A percentile compares a stretch with the other conserved stretches of the same genome.
phyloP scores from a whole-genome alignment of 2,888 invertebrate species.

The Cheilosia urbana region DNA sequence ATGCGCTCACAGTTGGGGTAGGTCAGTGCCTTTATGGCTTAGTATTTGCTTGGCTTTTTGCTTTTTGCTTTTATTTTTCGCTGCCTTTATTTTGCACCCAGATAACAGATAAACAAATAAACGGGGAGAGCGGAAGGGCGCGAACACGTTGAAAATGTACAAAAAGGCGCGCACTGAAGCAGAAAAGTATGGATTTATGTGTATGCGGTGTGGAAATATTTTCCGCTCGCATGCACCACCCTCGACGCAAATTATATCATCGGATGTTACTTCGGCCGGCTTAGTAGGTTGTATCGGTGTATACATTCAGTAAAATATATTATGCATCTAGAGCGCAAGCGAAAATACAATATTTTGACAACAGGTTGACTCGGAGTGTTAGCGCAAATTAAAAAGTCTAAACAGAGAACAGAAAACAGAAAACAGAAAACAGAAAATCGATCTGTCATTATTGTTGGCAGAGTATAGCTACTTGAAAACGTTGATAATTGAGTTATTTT shows the following conservation, averaged over 20 bases:
- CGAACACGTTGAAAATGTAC: not conserved
- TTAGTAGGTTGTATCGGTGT: not conserved
- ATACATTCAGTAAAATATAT: not conserved
- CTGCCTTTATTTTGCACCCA: constrained; percentile 51
- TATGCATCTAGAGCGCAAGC: constrained; percentile 1
- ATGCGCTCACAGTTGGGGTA: constrained; percentile 61
- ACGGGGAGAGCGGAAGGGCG: not conserved
- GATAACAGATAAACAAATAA: constrained; percentile 63
- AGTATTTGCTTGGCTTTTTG: constrained; percentile 48
- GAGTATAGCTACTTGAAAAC: constrained; percentile 3
- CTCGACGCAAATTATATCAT: constrained; percentile 30
- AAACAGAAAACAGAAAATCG: not conserved
- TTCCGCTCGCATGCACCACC: constrained; percentile 20
- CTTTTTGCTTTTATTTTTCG: constrained; percentile 22
- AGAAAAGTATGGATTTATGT: constrained; percentile 25
- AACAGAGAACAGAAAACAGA: not conserved
- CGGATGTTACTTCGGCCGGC: constrained; percentile 3
- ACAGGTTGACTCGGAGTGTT: constrained; percentile 7
- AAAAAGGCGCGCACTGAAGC: constrained; percentile 15
- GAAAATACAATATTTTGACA: constrained; percentile 42
- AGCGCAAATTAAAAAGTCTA: not conserved
- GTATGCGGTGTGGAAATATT: constrained; percentile 25
- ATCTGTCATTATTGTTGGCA: constrained; percentile 1
- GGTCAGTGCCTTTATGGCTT: constrained; percentile 66
- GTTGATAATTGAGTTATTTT: constrained; percentile 22